phyloP scores from a whole-genome alignment of 2,888 invertebrate genomes.

The Priocnemis perturbator region DNA sequence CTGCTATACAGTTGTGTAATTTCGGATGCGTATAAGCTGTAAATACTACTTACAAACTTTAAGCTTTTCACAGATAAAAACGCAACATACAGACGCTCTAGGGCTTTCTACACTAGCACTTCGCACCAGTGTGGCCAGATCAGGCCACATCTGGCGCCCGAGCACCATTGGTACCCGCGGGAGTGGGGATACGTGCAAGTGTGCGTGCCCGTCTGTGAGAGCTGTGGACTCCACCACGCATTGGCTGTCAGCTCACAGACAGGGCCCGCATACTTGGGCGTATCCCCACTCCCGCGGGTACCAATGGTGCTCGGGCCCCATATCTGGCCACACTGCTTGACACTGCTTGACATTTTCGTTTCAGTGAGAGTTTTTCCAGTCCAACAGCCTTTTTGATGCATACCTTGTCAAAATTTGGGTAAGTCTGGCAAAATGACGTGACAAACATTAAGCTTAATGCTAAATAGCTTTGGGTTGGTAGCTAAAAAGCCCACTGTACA shows the following conservation, averaged over 20 bases:
- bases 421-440: slow-evolving; percentile 77
- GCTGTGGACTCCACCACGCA: no score
- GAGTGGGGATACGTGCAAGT: no score
- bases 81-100: slow-evolving; percentile 52
- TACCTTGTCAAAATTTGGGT: slow-evolving; percentile 85
- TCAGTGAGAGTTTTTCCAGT: slow-evolving; percentile 83
- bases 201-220: no score
- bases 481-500: slow-evolving; percentile 39
- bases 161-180: no score
- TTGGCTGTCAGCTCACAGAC: no score
- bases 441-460: slow-evolving; percentile 61
- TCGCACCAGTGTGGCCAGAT: no score
- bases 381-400: slow-evolving; percentile 84
- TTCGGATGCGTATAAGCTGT: slow-evolving; percentile 12
- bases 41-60: slow-evolving; percentile 18
- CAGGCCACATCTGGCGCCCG: no score
- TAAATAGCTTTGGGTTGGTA: slow-evolving; percentile 68
- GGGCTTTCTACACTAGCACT: slow-evolving; percentile 66
- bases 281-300: no score
- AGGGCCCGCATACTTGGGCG: no score
- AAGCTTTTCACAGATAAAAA: slow-evolving; percentile 37
- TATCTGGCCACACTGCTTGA: no score
- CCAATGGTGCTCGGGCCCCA: no score
- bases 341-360: slow-evolving; percentile 78
- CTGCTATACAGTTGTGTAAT: slow-evolving; percentile 1